A percentile compares a stretch with the other conserved stretches of the same genome.
phyloP scores from a whole-genome alignment of 2,888 invertebrate species.

The Coelopa pilipes region DNA sequence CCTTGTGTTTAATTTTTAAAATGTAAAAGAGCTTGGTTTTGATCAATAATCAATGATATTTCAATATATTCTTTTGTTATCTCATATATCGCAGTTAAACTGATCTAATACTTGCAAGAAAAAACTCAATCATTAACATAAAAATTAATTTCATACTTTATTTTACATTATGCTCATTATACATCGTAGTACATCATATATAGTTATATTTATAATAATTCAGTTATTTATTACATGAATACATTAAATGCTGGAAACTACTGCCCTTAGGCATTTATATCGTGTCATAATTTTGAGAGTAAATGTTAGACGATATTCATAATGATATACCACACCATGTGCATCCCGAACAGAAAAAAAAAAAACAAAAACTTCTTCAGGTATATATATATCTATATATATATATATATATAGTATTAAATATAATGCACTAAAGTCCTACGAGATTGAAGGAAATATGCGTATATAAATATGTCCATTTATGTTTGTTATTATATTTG shows the following conservation, averaged over 20 bases:
- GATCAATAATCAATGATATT: too few relatives aligned
- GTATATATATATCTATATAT: too few relatives aligned
- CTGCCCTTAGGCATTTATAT: too few relatives aligned
- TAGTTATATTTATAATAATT: too few relatives aligned
- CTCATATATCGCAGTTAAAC: too few relatives aligned
- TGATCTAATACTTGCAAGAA: too few relatives aligned
- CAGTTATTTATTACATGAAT: background rate
- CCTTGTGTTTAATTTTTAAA: background rate
- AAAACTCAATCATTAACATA: background rate
- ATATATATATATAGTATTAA: too few relatives aligned
- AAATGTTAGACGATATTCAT: background rate
- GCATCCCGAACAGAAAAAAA: conserved; percentile 40
- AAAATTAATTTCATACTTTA: conserved; percentile 20
- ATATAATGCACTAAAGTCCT: too few relatives aligned
- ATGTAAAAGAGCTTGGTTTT: too few relatives aligned
- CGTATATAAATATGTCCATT: conserved; percentile 3
- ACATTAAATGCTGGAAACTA: conserved; percentile 6
- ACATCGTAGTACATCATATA: conserved; percentile 9
- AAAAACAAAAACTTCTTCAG: too few relatives aligned
- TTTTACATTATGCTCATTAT: conserved; percentile 15
- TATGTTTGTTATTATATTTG: conserved; percentile 12
- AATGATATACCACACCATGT: conserved; percentile 56
- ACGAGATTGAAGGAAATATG: too few relatives aligned
- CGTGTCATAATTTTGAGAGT: background rate
- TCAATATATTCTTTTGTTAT: too few relatives aligned